phyloP scores from a whole-genome alignment of 2,888 invertebrate genomes.

The Pammene aurita region DNA sequence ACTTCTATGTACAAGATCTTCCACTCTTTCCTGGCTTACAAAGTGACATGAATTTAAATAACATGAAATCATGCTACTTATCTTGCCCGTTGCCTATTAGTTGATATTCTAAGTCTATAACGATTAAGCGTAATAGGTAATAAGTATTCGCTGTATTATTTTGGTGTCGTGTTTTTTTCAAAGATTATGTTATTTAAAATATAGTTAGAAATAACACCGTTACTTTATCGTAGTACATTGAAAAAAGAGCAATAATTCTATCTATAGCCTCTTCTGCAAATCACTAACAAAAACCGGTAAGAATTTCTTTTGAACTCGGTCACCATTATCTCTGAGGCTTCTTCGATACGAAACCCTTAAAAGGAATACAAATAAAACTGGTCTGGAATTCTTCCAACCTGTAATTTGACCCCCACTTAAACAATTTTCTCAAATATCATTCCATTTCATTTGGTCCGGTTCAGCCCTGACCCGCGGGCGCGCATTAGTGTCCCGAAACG shows the following conservation, averaged over 20 bases:
- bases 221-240: constrained; percentile 11
- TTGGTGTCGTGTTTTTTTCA: too few relatives aligned
- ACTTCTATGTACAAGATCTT: too few relatives aligned
- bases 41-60: too few relatives aligned
- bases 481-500: constrained; percentile 72
- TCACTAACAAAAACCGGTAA: constrained; percentile 15
- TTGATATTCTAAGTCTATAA: too few relatives aligned
- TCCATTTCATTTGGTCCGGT: constrained; percentile 69
- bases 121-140: too few relatives aligned
- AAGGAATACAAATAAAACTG: constrained; percentile 60
- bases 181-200: too few relatives aligned
- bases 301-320: constrained; percentile 13
- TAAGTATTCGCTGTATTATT: too few relatives aligned
- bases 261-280: constrained; percentile 5
- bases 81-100: too few relatives aligned
- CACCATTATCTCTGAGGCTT: constrained; percentile 17
- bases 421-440: constrained; percentile 81
- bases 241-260: constrained; percentile 1
- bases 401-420: constrained; percentile 80
- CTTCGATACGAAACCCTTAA: constrained; percentile 46
- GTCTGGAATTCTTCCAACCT: constrained; percentile 63
- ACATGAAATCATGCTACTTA: too few relatives aligned
- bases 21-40: too few relatives aligned
- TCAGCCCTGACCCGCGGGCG: constrained; percentile 75
- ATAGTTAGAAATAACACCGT: not conserved